A percentile compares a stretch with the other conserved stretches of the same genome.
phyloP scores from a whole-genome alignment of 2,797 vertebrate species.

The Chromobotia macracanthus region DNA sequence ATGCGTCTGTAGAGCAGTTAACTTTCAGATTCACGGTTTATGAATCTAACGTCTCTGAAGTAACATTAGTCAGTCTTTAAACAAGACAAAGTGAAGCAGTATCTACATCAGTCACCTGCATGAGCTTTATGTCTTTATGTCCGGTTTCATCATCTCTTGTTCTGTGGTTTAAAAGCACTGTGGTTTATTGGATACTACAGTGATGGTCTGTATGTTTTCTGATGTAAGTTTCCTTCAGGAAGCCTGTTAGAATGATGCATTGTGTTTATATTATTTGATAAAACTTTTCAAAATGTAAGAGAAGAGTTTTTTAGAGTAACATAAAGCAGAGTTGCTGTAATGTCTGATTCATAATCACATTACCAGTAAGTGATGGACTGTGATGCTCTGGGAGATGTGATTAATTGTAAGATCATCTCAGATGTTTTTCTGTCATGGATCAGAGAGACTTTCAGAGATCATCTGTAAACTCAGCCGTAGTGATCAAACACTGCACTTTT shows the following conservation, averaged over 20 bases:
- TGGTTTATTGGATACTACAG: too few relatives aligned
- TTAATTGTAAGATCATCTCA: background rate
- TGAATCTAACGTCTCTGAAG: background rate
- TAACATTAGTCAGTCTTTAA: background rate
- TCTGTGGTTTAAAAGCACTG: too few relatives aligned
- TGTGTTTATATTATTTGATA: too few relatives aligned
- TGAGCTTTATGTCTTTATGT: background rate
- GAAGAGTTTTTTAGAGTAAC: background rate
- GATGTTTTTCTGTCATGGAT: slow-evolving; percentile 20
- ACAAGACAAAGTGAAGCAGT: background rate
- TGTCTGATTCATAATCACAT: slow-evolving; percentile 39
- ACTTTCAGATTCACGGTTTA: slow-evolving; percentile 29
- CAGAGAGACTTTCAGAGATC: slow-evolving; percentile 24
- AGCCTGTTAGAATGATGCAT: too few relatives aligned
- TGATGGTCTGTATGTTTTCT: too few relatives aligned
- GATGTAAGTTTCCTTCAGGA: too few relatives aligned
- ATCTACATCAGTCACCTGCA: background rate
- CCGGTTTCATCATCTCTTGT: too few relatives aligned
- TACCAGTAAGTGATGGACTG: background rate
- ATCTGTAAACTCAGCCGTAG: background rate
- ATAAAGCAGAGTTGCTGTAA: slow-evolving; percentile 12
- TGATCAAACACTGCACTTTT: too few relatives aligned
- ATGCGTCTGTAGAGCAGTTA: slow-evolving; percentile 6
- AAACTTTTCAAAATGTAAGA: too few relatives aligned
- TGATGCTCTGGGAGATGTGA: slow-evolving; percentile 14